A percentile compares a stretch with the other conserved stretches of the same genome.
These are phyloP conservation scores for Rhynchotus rufescens DNA, from an alignment of 2,797 vertebrate species.

Conservation along the genomic window DNA sequence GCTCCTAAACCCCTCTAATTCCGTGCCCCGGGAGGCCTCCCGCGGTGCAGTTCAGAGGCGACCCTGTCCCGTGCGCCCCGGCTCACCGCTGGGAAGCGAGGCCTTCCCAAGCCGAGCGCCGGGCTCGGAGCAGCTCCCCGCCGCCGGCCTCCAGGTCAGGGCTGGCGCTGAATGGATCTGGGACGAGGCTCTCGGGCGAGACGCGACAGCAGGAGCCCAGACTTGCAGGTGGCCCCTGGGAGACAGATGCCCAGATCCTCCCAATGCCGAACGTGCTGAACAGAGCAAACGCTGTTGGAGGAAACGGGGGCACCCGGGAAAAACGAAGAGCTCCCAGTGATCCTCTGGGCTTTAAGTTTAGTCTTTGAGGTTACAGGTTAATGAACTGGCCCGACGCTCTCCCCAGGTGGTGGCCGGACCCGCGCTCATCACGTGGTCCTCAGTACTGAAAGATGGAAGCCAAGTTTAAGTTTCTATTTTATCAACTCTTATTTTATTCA, in stretches of 20 bases:
- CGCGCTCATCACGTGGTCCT: neutral
- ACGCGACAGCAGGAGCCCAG: neutral
- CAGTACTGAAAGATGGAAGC: neutral
- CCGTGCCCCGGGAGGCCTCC: neutral
- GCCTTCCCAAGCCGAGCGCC: neutral
- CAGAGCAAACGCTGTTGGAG: too few relatives aligned
- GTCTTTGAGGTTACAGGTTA: neutral
- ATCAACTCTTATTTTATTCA: constrained; percentile 80
- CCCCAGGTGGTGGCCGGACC: too few relatives aligned
- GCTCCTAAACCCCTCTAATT: neutral
- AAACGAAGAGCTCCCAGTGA: neutral
- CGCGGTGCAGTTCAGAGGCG: neutral
- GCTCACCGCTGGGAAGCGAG: too few relatives aligned
- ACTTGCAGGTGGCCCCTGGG: neutral
- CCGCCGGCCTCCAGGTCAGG: too few relatives aligned
- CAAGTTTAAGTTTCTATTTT: constrained; percentile 71
- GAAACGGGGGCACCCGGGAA: too few relatives aligned
- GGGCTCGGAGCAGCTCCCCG: neutral
- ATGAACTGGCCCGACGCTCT: too few relatives aligned
- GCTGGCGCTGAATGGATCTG: neutral
- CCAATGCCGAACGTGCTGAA: neutral
- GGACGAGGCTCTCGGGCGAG: neutral
- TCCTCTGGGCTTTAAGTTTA: neutral
- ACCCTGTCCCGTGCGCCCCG: neutral
- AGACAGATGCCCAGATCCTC: neutral